Conservation (phyloP, 2,888 invertebrate species). For the Adineta ricciae region DNA sequence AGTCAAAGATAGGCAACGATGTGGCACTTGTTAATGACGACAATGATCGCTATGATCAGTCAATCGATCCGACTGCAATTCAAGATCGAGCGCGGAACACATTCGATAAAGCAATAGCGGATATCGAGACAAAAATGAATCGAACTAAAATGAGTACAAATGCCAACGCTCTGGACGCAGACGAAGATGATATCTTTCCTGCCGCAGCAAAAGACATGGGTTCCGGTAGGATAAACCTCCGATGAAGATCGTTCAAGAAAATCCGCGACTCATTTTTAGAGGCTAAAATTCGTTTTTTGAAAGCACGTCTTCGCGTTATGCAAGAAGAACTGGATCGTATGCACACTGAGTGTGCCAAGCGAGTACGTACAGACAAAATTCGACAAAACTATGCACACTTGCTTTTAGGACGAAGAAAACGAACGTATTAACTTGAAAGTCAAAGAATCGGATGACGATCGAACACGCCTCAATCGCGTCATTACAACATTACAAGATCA, state of each 20-base stretch:
- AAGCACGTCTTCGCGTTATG: constrained; percentile 49
- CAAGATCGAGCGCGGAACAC: background rate
- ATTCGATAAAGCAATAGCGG: constrained; percentile 39
- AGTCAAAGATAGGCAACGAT: background rate
- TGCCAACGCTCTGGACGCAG: constrained; percentile 33
- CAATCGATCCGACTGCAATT: background rate
- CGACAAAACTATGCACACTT: constrained; percentile 17
- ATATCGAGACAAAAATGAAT: constrained; percentile 39
- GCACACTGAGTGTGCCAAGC: constrained; percentile 41
- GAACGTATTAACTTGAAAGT: constrained; percentile 40
- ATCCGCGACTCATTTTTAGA: constrained; percentile 38
- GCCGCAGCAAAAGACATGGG: constrained; percentile 46
- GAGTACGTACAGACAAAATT: constrained; percentile 36
- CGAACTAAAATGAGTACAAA: constrained; percentile 39
- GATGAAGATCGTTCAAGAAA: no score
- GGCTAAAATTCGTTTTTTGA: constrained; percentile 48
- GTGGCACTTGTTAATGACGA: background rate
- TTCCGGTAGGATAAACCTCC: constrained; percentile 38
- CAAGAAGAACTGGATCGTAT: constrained; percentile 48
- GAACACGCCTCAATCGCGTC: constrained; percentile 43
- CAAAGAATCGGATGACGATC: constrained; percentile 50
- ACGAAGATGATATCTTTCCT: constrained; percentile 43
- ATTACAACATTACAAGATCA: constrained; percentile 45
- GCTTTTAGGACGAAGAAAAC: constrained; percentile 46
- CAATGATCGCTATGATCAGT: background rate